These are phyloP conservation scores for Meandrina meandrites DNA, from an alignment of 92 coral and sea anemone species.

Conservation along the genomic window DNA sequence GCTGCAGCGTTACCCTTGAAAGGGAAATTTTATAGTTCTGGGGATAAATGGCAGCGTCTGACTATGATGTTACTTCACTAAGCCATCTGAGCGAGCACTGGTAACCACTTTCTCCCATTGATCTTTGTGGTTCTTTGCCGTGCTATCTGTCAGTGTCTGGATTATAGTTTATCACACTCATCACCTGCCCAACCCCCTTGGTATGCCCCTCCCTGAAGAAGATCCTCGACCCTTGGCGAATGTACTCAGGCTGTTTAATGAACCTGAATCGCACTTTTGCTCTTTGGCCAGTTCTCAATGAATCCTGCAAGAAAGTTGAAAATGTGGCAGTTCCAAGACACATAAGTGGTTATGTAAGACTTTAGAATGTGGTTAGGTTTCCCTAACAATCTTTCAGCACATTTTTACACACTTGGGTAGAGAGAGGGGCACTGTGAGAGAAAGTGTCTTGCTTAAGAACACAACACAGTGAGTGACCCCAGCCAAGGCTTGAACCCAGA, in stretches of 20 bases:
- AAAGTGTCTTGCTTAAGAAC: too few species aligned
- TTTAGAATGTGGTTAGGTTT: neutral
- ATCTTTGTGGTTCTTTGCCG: neutral
- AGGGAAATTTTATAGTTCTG: neutral
- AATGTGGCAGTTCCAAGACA: neutral
- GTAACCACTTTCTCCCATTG: neutral
- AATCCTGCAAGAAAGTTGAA: constrained; percentile 48
- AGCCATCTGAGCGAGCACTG: neutral
- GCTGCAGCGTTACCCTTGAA: neutral
- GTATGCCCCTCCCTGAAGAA: constrained; percentile 95
- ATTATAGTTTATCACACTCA: constrained; percentile 53
- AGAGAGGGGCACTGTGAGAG: too few species aligned
- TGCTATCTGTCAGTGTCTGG: constrained; percentile 65
- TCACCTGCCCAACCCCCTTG: constrained; percentile 89
- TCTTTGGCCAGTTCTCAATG: constrained; percentile 86
- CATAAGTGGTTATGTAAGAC: neutral
- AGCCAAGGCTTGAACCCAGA: too few species aligned
- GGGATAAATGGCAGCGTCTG: neutral
- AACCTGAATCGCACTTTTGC: constrained; percentile 90
- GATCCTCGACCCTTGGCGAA: constrained; percentile 77
- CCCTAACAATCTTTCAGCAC: too few species aligned
- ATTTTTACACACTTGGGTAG: too few species aligned
- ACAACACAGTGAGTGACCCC: too few species aligned
- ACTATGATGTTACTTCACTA: neutral
- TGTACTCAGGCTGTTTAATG: constrained; percentile 91